Conservation (phyloP, 2,797 vertebrate genomes). For the Typhlichthys eigenmanni region DNA sequence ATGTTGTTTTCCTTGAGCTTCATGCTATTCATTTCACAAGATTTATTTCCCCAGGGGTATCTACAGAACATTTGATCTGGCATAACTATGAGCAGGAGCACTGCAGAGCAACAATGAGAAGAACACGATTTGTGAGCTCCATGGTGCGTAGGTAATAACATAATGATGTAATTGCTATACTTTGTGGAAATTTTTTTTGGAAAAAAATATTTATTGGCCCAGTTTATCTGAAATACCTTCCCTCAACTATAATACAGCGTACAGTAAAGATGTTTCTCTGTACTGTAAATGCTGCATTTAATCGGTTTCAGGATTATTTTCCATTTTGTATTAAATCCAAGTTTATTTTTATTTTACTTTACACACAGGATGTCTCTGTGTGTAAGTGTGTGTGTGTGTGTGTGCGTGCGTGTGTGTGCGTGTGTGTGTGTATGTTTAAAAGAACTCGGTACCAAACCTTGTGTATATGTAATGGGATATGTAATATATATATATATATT, state of each 20-base stretch:
- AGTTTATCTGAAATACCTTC: constrained; percentile 51
- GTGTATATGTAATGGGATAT: too few species aligned
- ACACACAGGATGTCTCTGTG: too few species aligned
- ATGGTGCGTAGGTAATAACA: constrained; percentile 56
- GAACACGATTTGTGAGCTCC: constrained; percentile 47
- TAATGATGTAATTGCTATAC: constrained; percentile 60
- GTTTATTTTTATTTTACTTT: too few species aligned
- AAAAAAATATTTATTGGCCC: constrained; percentile 44
- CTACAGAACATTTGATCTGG: constrained; percentile 39
- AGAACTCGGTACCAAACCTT: neutral
- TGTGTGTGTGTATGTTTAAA: neutral
- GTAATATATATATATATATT: neutral
- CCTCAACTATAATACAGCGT: constrained; percentile 32
- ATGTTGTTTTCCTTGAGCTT: constrained; percentile 47
- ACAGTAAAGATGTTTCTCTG: constrained; percentile 4
- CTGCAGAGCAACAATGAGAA: constrained; percentile 43
- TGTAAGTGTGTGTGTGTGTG: constrained; percentile 5
- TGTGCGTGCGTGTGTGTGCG: constrained; percentile 5
- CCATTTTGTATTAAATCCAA: neutral
- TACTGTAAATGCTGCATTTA: neutral
- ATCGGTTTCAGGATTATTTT: constrained; percentile 3
- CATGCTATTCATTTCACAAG: constrained; percentile 28
- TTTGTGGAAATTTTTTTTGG: constrained; percentile 39
- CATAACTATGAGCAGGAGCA: constrained; percentile 29
- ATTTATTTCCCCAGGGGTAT: constrained; percentile 4